A percentile compares a stretch with the other conserved stretches of the same genome.
These are phyloP conservation scores for Muntiacus reevesi DNA, from an alignment of 2,113 vertebrate genomes.

Conservation along the genomic window DNA sequence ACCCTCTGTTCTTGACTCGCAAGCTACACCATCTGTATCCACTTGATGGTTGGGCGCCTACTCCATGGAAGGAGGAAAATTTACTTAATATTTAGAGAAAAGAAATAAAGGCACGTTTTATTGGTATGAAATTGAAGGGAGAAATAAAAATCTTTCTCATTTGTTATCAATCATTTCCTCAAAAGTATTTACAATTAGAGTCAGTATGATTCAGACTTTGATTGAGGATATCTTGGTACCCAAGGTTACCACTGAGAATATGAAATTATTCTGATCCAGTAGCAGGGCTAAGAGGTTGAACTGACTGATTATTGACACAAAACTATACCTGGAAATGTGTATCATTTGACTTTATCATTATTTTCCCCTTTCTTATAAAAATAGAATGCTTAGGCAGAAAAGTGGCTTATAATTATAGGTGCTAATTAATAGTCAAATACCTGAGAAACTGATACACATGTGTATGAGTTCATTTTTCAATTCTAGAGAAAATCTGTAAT, in stretches of 20 bases:
- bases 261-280: neutral
- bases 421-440: neutral
- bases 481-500: neutral
- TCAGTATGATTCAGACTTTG: neutral
- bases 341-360: neutral
- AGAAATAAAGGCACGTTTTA: neutral
- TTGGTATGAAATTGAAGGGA: neutral
- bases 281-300: neutral
- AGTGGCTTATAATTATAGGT: neutral
- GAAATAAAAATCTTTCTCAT: neutral
- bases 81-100: neutral
- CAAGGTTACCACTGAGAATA: neutral
- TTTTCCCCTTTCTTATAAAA: neutral
- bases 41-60: too few relatives aligned
- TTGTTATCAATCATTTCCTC: neutral
- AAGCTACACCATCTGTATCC: neutral
- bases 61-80: neutral
- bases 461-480: neutral
- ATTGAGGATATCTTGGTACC: neutral
- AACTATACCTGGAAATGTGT: neutral
- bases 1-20: rapidly evolving
- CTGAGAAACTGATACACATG: neutral
- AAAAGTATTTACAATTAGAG: neutral
- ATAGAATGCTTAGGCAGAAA: neutral
- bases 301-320: neutral